Evolutionary conservation across 2,113 vertebrate genomes (phyloP).

Genomic region (Pygoscelis antarcticus): DNA sequence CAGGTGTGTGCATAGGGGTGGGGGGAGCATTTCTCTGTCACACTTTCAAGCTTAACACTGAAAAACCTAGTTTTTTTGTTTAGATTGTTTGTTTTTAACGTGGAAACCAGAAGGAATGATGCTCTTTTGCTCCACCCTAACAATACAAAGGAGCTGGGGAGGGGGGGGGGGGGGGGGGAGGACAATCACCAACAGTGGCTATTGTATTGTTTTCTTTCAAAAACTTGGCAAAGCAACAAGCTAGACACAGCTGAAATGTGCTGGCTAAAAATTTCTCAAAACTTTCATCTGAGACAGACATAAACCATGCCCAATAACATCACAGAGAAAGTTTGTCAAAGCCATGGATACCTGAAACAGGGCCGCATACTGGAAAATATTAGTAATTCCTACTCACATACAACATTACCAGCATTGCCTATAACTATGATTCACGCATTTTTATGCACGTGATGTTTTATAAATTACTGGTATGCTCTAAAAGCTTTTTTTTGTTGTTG

Average conservation of each 20-base stretch:
- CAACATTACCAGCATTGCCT: neutral
- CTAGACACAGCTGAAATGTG: slow-evolving; percentile 27
- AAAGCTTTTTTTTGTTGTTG: neutral
- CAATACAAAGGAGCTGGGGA: neutral
- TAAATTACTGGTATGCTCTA: neutral
- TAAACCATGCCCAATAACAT: neutral
- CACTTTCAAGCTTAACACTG: neutral
- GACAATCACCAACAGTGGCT: neutral
- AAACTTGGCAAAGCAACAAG: slow-evolving; percentile 56
- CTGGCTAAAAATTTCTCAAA: slow-evolving; percentile 46
- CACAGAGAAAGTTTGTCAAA: neutral
- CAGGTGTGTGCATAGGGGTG: neutral
- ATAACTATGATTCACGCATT: neutral
- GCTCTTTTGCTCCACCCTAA: neutral
- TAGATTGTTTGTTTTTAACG: neutral
- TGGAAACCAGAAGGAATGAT: slow-evolving; percentile 5
- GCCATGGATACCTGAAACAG: neutral
- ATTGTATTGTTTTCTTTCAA: slow-evolving; percentile 36
- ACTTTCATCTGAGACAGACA: slow-evolving; percentile 29
- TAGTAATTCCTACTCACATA: neutral
- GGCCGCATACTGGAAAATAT: neutral
- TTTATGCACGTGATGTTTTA: neutral
- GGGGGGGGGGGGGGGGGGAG: neutral
- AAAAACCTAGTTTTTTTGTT: neutral
- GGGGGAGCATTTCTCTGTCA: neutral